Percentiles rank a stretch among this genome's conserved stretches.
These are phyloP conservation scores for Germaria angustata DNA, from an alignment of 2,888 invertebrate species.

Conservation along the genomic window DNA sequence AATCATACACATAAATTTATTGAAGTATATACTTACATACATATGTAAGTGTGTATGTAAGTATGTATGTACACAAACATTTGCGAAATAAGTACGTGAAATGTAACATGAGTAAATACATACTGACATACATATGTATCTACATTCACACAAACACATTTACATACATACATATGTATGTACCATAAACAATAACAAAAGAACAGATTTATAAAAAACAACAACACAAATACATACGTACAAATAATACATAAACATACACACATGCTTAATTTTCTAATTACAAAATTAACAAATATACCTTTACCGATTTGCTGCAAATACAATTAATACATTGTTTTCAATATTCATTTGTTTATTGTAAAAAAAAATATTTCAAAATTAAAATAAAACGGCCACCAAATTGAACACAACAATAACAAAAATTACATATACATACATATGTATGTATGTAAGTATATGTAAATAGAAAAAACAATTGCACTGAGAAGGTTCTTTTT, in stretches of 20 bases:
- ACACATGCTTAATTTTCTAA: constrained; percentile 6
- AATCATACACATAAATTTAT: too few species aligned
- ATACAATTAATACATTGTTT: neutral
- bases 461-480: constrained; percentile 15
- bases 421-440: too few species aligned
- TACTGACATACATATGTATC: neutral
- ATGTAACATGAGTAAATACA: constrained; percentile 50
- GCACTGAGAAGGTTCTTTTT: constrained; percentile 27
- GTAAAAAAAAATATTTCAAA: constrained; percentile 3
- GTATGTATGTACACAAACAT: neutral
- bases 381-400: constrained; percentile 39
- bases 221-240: neutral
- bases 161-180: neutral
- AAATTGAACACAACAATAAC: constrained; percentile 30
- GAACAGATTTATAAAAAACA: neutral
- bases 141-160: neutral
- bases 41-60: neutral
- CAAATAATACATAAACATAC: neutral
- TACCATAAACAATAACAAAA: neutral
- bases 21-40: neutral
- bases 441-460: too few species aligned
- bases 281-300: constrained; percentile 30
- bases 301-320: neutral
- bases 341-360: constrained; percentile 10
- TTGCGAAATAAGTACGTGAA: constrained; percentile 49